These are phyloP conservation scores for Dicranocentrus wangi DNA, from an alignment of 2,888 invertebrate species.

Conservation along the genomic window DNA sequence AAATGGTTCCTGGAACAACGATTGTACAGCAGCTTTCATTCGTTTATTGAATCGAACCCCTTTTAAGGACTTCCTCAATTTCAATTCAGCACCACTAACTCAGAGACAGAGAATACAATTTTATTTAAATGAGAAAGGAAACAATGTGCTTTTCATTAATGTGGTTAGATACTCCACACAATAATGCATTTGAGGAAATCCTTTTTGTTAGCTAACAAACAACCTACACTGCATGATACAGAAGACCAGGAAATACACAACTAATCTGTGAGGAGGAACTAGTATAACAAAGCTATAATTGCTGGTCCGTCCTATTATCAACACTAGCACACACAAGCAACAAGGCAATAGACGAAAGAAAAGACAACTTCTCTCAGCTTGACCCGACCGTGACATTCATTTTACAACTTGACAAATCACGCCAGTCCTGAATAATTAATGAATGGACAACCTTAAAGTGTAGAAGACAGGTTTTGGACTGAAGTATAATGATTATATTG, in stretches of 20 bases:
- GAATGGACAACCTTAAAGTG: conserved; percentile 7
- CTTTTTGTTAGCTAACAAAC: not conserved
- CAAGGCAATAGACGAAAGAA: conserved; percentile 12
- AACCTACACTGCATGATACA: not conserved
- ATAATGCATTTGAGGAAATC: not conserved
- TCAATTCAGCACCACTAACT: conserved; percentile 10
- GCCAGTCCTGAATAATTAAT: conserved; percentile 23
- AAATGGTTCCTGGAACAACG: conserved; percentile 32
- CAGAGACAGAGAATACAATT: conserved; percentile 13
- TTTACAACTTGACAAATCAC: conserved; percentile 13
- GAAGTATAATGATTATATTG: not conserved
- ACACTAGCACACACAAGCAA: not conserved
- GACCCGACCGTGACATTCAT: conserved; percentile 39
- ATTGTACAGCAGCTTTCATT: too few relatives aligned
- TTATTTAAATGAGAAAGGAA: conserved; percentile 53
- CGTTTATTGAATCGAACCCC: conserved; percentile 34
- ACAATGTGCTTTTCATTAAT: too few relatives aligned
- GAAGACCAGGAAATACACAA: conserved; percentile 20
- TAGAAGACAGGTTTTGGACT: conserved; percentile 2
- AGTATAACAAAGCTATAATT: too few relatives aligned
- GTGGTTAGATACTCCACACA: not conserved
- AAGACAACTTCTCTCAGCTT: conserved; percentile 31
- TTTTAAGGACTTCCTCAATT: conserved; percentile 48
- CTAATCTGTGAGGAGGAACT: not conserved
- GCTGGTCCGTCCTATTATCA: too few relatives aligned